Percentiles rank a stretch among this genome's conserved stretches.
These are phyloP conservation scores for Kryphioiulus occultus DNA, from an alignment of 2,888 invertebrate genomes.

Conservation along the genomic window DNA sequence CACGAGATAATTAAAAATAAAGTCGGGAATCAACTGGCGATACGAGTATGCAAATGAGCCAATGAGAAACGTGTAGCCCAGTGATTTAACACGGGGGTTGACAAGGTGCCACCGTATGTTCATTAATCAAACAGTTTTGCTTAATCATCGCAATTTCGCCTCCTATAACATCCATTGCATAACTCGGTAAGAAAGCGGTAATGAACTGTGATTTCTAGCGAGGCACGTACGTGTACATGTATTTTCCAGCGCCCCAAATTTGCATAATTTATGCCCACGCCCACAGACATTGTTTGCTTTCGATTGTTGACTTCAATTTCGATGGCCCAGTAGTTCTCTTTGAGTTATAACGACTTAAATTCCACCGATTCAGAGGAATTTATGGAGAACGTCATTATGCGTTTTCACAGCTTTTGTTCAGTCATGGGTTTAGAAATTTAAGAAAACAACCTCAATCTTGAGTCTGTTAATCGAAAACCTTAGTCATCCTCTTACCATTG, in stretches of 20 bases:
- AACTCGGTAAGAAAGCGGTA: not conserved
- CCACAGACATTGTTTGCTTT: not conserved
- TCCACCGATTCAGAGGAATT: not conserved
- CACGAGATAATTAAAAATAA: not conserved
- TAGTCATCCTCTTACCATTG: not conserved
- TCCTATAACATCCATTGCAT: not conserved
- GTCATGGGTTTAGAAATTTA: not conserved
- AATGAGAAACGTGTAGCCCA: not conserved
- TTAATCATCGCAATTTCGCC: not conserved
- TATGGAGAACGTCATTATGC: not conserved
- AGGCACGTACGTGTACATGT: not conserved
- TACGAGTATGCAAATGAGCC: not conserved
- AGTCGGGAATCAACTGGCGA: not conserved
- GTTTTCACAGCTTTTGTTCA: not conserved
- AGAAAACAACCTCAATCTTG: not conserved
- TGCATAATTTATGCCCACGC: not conserved
- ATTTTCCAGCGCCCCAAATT: not conserved
- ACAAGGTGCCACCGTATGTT: slow-evolving; percentile 1
- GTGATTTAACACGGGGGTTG: not conserved
- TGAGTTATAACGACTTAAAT: not conserved
- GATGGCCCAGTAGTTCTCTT: not conserved
- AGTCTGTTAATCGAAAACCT: not conserved
- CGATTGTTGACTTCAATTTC: too few species aligned
- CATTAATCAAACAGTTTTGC: not conserved
- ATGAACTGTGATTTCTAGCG: not conserved